Evolutionary conservation across 1,140 invertebrate species (phyloP).

Genomic region (Drosophila sucinea): DNA sequence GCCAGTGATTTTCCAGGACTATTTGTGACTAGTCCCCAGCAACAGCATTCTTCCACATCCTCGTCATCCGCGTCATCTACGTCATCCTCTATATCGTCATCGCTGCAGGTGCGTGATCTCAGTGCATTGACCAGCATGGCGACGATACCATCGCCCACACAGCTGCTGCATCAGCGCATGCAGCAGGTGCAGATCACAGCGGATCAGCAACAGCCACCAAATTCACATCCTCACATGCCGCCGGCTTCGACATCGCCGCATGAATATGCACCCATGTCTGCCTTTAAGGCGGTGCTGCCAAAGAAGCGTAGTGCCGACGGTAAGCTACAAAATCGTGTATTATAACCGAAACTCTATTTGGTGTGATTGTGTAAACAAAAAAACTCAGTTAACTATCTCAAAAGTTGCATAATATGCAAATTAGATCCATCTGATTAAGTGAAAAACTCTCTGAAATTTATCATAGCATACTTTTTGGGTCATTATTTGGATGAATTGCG

Average conservation of each 20-base stretch:
- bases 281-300: conserved; percentile 78
- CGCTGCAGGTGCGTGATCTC: conserved; percentile 75
- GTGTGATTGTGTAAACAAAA: background rate
- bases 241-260: conserved; percentile 66
- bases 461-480: conserved; percentile 8
- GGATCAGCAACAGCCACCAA: conserved; percentile 51
- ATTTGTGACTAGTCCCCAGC: conserved; percentile 62
- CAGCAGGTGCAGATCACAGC: conserved; percentile 63
- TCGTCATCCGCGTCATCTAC: conserved; percentile 45
- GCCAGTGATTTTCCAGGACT: conserved; percentile 73
- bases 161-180: conserved; percentile 75
- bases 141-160: conserved; percentile 76
- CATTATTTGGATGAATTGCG: background rate
- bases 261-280: conserved; percentile 78
- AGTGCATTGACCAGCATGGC: conserved; percentile 75
- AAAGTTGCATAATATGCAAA: background rate
- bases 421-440: background rate
- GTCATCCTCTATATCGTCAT: conserved; percentile 37
- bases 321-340: conserved; percentile 45
- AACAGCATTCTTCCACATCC: conserved; percentile 52
- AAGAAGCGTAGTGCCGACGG: conserved; percentile 80
- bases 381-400: no score
- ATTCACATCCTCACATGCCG: conserved; percentile 58
- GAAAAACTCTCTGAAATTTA: background rate
- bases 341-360: no score